Conservation (phyloP, 2,888 invertebrate species). For the Patella pellucida region DNA sequence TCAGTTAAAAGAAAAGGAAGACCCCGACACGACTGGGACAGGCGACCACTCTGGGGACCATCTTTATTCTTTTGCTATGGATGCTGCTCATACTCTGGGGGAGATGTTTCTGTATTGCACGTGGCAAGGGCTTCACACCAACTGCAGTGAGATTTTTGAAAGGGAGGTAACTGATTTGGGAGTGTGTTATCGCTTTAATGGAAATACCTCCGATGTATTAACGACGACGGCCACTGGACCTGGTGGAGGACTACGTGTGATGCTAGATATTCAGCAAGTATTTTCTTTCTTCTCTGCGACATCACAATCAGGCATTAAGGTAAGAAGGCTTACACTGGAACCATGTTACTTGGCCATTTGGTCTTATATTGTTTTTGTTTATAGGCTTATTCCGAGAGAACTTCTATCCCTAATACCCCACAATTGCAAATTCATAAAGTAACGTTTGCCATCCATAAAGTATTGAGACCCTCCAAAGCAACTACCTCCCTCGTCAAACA, state of each 20-base stretch:
- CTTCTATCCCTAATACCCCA: no score
- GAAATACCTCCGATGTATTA: background rate
- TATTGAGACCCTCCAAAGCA: no score
- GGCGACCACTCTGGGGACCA: conserved; percentile 14
- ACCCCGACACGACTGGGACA: no score
- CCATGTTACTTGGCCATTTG: no score
- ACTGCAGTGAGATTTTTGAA: conserved; percentile 26
- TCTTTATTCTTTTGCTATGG: conserved; percentile 9
- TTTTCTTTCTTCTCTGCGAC: conserved; percentile 29
- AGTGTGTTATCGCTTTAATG: conserved; percentile 34
- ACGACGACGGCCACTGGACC: conserved; percentile 16
- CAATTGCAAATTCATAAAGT: no score
- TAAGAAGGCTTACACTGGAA: background rate
- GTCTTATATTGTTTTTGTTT: no score
- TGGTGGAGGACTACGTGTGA: conserved; percentile 26
- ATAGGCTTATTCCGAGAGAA: no score
- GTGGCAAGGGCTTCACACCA: conserved; percentile 11
- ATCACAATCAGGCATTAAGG: conserved; percentile 34
- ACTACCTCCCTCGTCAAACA: no score
- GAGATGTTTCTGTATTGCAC: conserved; percentile 28
- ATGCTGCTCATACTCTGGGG: conserved; percentile 18
- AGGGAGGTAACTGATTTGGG: conserved; percentile 30
- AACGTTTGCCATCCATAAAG: no score
- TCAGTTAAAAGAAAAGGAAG: background rate
- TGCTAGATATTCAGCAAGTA: conserved; percentile 33